Evolutionary conservation across 2,888 invertebrate species (phyloP).

Genomic region (Argynnis bischoffii): DNA sequence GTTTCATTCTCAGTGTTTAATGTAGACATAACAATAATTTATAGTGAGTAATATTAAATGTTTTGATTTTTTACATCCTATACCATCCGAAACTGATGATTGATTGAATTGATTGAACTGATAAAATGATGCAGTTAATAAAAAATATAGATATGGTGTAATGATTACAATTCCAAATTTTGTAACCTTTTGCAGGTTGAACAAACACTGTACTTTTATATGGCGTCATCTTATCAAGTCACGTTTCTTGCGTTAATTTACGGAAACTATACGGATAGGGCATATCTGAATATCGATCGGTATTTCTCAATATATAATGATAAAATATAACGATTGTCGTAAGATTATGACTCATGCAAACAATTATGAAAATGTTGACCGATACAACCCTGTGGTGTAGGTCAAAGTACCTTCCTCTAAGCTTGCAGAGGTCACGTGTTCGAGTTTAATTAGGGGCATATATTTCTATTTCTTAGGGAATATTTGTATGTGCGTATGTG

Average conservation of each 20-base stretch:
- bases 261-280: slow-evolving; percentile 28
- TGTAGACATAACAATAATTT: not conserved
- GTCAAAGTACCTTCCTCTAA: too few species aligned
- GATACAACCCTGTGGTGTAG: not conserved
- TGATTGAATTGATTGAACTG: too few species aligned
- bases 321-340: not conserved
- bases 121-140: slow-evolving; percentile 4
- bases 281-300: slow-evolving; percentile 26
- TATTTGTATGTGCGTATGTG: not conserved
- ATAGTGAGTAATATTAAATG: not conserved
- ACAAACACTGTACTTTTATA: slow-evolving; percentile 14
- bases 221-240: slow-evolving; percentile 55
- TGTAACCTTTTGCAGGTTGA: slow-evolving; percentile 29
- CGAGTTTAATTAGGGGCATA: too few species aligned
- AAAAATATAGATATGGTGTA: slow-evolving; percentile 18
- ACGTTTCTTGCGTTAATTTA: slow-evolving; percentile 51
- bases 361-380: not conserved
- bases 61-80: not conserved
- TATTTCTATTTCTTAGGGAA: not conserved
- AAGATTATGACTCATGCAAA: not conserved
- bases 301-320: slow-evolving; percentile 30
- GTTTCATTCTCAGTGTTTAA: slow-evolving; percentile 34
- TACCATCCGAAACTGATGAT: not conserved
- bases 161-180: slow-evolving; percentile 10
- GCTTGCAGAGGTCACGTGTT: too few species aligned